Base-by-base conservation (phyloP, 2,797 vertebrate species). In the Sebastes itinus region DNA sequence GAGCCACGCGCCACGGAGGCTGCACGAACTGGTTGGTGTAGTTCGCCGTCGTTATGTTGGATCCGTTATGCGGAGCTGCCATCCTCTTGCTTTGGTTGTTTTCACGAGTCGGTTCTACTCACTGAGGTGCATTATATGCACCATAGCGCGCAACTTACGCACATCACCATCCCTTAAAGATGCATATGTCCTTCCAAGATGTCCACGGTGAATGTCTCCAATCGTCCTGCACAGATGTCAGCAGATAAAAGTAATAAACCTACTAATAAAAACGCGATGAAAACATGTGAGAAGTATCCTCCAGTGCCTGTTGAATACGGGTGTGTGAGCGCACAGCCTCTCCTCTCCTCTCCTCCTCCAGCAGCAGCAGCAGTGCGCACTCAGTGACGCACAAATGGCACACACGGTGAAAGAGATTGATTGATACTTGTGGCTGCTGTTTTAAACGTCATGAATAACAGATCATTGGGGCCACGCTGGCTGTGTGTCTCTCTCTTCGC, bases 1-100 rank as follows among this genome's bases (percentile, higher is more conserved):
- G 96, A n/a, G 96, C 97, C 28, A 99, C 94, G 90, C 97, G 96
- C 98, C 98, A 99, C 55, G 97, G 95, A 11, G 98, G 97, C 85
- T 99, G 98, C 61, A 97, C 96, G 11, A 98, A 99, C 93, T 95
- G 97, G 84, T 97, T 98, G 27, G 97, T 97, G 86, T 95, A 95
- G 92, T 97, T 97, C 4, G 86, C 69, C 1, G 95, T 92, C 1
- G 95, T 93, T 1, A 88, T 74, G 80, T 95, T 95, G 61, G 95
- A 95, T 69, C 88, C 93, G 87, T 95, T 96, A 0, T 90, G 88
- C 5, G 92, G 18, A 65, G 87, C 64, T 59, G 89, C 89, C 96
- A 96, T 96, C 78, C 72, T 91, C 33, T 46, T 12, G 38, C 6
- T 59, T 77, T 14, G 8, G 35, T 62, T 63, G 49, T 66, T 55